These are phyloP conservation scores for Myxocyprinus asiaticus DNA, from an alignment of 2,113 vertebrate genomes.

Conservation along the genomic window DNA sequence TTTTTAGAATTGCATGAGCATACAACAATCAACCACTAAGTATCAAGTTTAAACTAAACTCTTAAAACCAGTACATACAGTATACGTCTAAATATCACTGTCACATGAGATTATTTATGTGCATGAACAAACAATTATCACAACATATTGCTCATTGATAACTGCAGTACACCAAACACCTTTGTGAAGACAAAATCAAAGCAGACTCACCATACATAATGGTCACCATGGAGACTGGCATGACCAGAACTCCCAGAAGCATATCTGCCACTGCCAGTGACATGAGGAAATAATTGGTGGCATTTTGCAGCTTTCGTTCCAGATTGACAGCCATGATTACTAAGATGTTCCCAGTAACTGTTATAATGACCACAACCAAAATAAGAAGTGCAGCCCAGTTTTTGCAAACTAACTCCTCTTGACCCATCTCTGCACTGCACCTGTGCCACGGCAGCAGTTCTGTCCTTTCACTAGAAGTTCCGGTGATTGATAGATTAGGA, in stretches of 20 bases:
- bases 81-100: too few relatives aligned
- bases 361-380: conserved; percentile 82
- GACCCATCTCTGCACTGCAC: conserved; percentile 57
- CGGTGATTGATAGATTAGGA: conserved; percentile 55
- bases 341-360: conserved; percentile 93
- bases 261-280: conserved; percentile 96
- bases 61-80: too few relatives aligned
- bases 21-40: too few relatives aligned
- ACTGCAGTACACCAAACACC: not conserved
- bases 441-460: conserved; percentile 62
- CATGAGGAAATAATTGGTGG: conserved; percentile 97
- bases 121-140: not conserved
- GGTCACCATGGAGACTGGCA: conserved; percentile 95
- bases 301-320: conserved; percentile 96
- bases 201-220: conserved; percentile 89
- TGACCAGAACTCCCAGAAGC: conserved; percentile 93
- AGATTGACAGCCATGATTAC: conserved; percentile 95
- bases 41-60: not conserved
- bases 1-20: too few relatives aligned
- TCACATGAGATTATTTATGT: not conserved
- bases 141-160: not conserved
- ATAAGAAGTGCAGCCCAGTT: conserved; percentile 92
- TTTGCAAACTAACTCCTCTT: conserved; percentile 72
- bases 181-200: not conserved
- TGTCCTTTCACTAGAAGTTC: not conserved